Conservation (phyloP, 2,888 invertebrate genomes). For the Pristionchus entomophagus region DNA sequence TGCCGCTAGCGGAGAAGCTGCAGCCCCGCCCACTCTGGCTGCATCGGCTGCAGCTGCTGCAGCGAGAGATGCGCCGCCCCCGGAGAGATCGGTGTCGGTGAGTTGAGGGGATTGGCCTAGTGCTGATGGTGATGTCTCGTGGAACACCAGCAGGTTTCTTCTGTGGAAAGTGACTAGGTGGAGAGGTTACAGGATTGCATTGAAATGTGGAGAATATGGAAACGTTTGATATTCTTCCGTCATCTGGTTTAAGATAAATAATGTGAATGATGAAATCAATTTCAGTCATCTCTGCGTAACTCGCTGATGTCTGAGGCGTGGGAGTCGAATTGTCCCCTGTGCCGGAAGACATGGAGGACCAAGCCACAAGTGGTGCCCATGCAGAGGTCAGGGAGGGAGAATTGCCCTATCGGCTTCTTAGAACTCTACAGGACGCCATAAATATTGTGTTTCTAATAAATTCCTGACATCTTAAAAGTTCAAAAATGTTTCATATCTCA, state of each 20-base stretch:
- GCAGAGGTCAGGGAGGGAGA: slow-evolving; percentile 7
- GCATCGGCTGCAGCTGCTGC: not conserved
- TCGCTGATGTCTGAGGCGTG: slow-evolving; percentile 13
- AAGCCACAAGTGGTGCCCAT: slow-evolving; percentile 16
- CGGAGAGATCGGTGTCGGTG: not conserved
- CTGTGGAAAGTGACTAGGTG: not conserved
- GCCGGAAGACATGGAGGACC: not conserved
- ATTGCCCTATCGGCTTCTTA: no score
- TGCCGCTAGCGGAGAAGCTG: not conserved
- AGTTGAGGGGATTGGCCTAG: no score
- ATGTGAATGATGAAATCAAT: not conserved
- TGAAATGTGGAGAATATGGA: no score
- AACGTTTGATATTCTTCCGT: not conserved
- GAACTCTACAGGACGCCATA: no score
- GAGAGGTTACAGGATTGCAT: no score
- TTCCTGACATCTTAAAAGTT: no score
- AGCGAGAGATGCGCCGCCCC: not conserved
- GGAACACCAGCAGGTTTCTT: no score
- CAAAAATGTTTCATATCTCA: no score
- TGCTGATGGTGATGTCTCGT: no score
- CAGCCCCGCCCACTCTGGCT: not conserved
- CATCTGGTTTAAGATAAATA: not conserved
- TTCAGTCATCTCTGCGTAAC: not conserved
- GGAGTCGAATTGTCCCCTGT: slow-evolving; percentile 18
- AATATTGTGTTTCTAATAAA: no score